A percentile compares a stretch with the other conserved stretches of the same genome.
Conservation (phyloP, 2,113 vertebrate genomes). For the Madoqua kirkii region DNA sequence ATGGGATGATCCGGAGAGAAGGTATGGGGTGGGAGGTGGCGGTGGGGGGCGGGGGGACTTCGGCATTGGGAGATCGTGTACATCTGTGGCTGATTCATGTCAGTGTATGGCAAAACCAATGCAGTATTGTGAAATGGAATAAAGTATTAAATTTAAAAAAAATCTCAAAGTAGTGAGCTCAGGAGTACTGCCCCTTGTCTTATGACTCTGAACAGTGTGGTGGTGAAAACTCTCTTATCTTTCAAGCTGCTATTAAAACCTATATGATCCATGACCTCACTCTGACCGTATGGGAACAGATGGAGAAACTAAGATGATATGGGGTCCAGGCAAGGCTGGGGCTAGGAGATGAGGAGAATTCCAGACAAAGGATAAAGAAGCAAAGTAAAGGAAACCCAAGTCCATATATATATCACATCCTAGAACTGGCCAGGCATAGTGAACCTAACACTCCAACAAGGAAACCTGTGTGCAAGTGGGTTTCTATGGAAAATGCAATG, state of each 20-base stretch:
- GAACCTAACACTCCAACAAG: neutral
- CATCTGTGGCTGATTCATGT: too few relatives aligned
- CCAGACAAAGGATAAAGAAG: neutral
- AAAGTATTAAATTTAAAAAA: too few relatives aligned
- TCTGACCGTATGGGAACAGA: neutral
- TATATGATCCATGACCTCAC: neutral
- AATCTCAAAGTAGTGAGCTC: neutral
- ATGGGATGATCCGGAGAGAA: too few relatives aligned
- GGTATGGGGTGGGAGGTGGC: too few relatives aligned
- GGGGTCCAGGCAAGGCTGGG: neutral
- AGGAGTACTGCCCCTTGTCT: neutral
- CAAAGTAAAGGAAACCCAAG: neutral
- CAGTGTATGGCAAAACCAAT: too few relatives aligned
- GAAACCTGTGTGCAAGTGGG: neutral
- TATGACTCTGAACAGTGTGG: neutral
- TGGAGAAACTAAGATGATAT: neutral
- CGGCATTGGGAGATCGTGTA: too few relatives aligned
- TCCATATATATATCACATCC: neutral
- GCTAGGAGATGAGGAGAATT: neutral
- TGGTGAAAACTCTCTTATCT: neutral
- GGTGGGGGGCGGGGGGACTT: too few relatives aligned
- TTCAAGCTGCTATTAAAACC: constrained; percentile 30
- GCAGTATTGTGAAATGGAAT: too few relatives aligned
- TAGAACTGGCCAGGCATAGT: neutral
- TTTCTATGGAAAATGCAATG: neutral